Base-by-base conservation (phyloP, 30 jellyfish, hydroid and myxozoan species). In the Pseudorhiza aurosa region DNA sequence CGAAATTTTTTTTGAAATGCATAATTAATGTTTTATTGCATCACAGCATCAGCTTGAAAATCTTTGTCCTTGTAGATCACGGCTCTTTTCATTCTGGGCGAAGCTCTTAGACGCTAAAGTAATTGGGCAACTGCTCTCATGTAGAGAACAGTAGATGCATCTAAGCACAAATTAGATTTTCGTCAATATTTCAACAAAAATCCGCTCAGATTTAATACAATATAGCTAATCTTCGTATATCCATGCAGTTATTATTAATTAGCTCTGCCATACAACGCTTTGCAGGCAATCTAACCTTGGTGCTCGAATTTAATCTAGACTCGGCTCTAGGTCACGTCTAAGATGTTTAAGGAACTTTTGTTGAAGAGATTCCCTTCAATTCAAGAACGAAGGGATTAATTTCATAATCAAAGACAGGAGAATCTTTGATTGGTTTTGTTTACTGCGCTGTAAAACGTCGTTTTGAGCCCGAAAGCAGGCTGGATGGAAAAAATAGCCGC, bases 161-260 rank as follows among this genome's bases (percentile, higher is more conserved):
- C 17, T 24, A 1, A 53, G 25, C 33, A 8, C 24, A 6, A 53
- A 53, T 24, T 35, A 53, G 67, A 53, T 53, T 19, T 53, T 19
- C 36, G 4, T 1, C 4, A 1, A 6, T 7, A 53, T 53, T 7
- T 53, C 33, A 6, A n/a, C 36, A 35, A 19, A 6, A 53, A 47
- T 53, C 67, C 67, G 67, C 21, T 53, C 67, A 53, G 67, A 12
- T 3, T 24, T 53, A 53, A 53, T 53, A 53, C 67, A 53, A 7
- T 18, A 3, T 9, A 5, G 36, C 67, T 53, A 53, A 53, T 53
- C 67, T 53, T 15, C 67, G 14, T 53, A 53, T 1, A 12, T 39
- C 50, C 50, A 39, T 39, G 50, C 7, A 39, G 50, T 39, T 39
- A 7, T 39, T 39, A 39, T 39, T 12, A 7, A 39, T 39, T 12